Evolutionary conservation across 2,113 vertebrate species (phyloP).

Genomic region (Gymnorhina tibicen): DNA sequence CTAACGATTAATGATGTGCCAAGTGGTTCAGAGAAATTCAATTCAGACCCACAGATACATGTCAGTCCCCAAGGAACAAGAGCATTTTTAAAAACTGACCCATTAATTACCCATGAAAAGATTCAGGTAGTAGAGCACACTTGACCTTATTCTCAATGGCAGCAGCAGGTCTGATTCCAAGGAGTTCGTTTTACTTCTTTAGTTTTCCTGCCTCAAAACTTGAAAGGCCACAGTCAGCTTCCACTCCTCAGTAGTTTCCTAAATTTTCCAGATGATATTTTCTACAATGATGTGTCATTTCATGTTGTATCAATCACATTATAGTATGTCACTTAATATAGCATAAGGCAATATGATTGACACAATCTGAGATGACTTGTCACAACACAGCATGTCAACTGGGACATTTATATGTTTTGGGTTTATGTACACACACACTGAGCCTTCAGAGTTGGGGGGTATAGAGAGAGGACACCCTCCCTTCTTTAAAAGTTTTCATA

Average conservation of each 20-base stretch:
- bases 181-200: not conserved
- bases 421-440: not conserved
- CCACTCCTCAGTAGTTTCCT: slow-evolving; percentile 7
- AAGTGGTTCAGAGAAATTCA: slow-evolving; percentile 26
- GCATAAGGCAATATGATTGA: slow-evolving; percentile 69
- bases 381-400: slow-evolving; percentile 65
- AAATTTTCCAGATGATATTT: slow-evolving; percentile 74
- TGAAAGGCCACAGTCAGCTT: not conserved
- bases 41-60: slow-evolving; percentile 35
- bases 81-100: not conserved
- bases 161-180: not conserved
- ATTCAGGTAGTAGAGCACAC: not conserved
- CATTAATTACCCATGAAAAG: slow-evolving; percentile 23
- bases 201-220: not conserved
- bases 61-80: not conserved
- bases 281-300: slow-evolving; percentile 67
- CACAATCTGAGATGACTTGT: slow-evolving; percentile 72
- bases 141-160: not conserved
- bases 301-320: slow-evolving; percentile 71
- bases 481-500: slow-evolving; percentile 48
- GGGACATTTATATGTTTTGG: slow-evolving; percentile 47
- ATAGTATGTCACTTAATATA: slow-evolving; percentile 71
- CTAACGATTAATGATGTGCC: slow-evolving; percentile 45
- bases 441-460: not conserved
- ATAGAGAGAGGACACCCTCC: not conserved